These are phyloP conservation scores for Plumapathes pennacea DNA, from an alignment of 92 coral and sea anemone species.

Conservation along the genomic window DNA sequence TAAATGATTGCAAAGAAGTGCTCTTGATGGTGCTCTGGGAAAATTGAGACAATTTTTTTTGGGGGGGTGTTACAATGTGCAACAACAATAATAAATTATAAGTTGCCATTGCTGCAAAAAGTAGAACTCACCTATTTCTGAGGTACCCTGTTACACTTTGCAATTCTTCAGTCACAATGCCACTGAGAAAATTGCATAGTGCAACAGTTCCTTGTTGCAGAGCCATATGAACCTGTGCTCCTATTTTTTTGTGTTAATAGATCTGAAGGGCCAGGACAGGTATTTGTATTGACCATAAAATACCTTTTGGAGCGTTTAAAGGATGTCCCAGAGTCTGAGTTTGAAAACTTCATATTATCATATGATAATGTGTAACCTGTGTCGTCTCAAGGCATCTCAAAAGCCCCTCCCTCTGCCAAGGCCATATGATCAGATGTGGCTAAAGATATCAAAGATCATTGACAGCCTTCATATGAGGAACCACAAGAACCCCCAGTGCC, in stretches of 20 bases:
- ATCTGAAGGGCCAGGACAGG: constrained; percentile 50
- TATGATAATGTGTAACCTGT: constrained; percentile 65
- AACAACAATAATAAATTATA: too few relatives aligned
- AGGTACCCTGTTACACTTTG: too few relatives aligned
- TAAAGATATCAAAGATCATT: constrained; percentile 26
- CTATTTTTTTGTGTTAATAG: constrained; percentile 5
- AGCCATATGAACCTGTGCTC: too few relatives aligned
- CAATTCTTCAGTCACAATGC: too few relatives aligned
- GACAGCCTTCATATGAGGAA: constrained; percentile 41
- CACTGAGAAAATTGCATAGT: too few relatives aligned
- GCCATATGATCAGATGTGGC: constrained; percentile 50
- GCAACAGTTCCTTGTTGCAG: too few relatives aligned
- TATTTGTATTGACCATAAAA: constrained; percentile 36
- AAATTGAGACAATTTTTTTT: too few relatives aligned
- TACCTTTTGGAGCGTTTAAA: constrained; percentile 26
- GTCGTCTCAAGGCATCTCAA: constrained; percentile 26
- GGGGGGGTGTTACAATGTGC: too few relatives aligned
- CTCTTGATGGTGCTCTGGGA: too few relatives aligned
- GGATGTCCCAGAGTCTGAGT: constrained; percentile 22
- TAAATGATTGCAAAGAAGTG: too few relatives aligned
- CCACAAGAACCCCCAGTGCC: constrained; percentile 37
- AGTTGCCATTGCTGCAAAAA: too few relatives aligned
- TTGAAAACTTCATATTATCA: constrained; percentile 32
- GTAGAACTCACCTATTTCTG: too few relatives aligned
- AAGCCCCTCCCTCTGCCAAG: constrained; percentile 28